Base-by-base conservation (phyloP, 2,113 vertebrate genomes). In the Martes martes region DNA sequence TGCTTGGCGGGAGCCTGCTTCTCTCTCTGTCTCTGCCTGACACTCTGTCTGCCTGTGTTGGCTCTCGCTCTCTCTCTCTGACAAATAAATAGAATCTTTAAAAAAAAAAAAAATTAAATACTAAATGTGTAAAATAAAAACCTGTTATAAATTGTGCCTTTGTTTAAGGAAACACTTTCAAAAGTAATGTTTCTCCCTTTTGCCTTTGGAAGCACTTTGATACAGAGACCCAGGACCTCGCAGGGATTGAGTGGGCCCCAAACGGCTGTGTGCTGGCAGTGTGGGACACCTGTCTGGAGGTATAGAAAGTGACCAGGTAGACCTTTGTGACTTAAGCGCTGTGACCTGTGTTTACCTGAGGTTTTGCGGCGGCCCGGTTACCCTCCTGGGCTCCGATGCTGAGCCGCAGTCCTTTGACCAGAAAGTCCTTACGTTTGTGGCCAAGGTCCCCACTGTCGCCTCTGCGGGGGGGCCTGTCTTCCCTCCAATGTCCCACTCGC, bases 281-380 rank as follows among this genome's bases (percentile, higher is more conserved):
- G 0, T 99, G 99, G 99, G 99, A 99, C 94, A 99, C 98, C 0
- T 99, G 99, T 98, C 98, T 99, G n/a, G 99, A 99, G 99, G 99
- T 99, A 98, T 13, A 47, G 13, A 10, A 16, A 3, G 2, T 19
- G 31, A 52, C 45, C 79, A 15, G 31, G 36, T n/a, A 15, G 74
- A 85, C 87, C 47, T 9, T 3, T 8, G 4, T 2, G 21, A 39
- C 10, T 11, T 7, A 13, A 18, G 93, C 0, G 8, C 26, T 13
- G 13, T n/a, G 6, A 18, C 71, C 26, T 9, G 31, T 18, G 23
- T 24, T 52, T 6, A 0, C 33, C 21, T 1, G 11, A 28, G 0
- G 5, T 31, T 79, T 21, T 21, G 24, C 1, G 42, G 74, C 0
- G 42, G 74, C 74, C 15, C 0, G 14, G 42, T 78, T 28, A 18